Conservation (phyloP, 2,888 invertebrate genomes). For the Scelioninae gen. 1 region DNA sequence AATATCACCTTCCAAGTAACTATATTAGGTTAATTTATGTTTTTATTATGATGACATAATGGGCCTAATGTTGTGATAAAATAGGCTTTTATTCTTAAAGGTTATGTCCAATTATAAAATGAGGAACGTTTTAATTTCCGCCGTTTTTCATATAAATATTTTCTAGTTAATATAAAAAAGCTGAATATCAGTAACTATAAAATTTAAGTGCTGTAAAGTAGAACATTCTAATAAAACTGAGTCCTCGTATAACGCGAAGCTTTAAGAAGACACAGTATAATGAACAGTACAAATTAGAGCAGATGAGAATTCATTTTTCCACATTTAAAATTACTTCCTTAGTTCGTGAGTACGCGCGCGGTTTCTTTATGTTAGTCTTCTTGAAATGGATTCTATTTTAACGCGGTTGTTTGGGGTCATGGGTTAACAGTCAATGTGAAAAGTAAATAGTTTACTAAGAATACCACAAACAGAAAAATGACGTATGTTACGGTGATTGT, state of each 20-base stretch:
- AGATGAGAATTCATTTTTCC: slow-evolving; percentile 52
- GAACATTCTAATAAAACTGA: slow-evolving; percentile 43
- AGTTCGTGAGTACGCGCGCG: slow-evolving; percentile 14
- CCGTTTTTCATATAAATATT: slow-evolving; percentile 6
- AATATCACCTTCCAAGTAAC: too few relatives aligned
- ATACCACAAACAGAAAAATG: not conserved
- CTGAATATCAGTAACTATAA: slow-evolving; percentile 33
- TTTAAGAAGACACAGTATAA: slow-evolving; percentile 32
- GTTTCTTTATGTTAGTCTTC: slow-evolving; percentile 18
- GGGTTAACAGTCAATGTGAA: slow-evolving; percentile 30
- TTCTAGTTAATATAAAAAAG: not conserved
- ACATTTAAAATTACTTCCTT: slow-evolving; percentile 50
- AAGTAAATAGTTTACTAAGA: slow-evolving; percentile 33
- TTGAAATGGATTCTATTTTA: slow-evolving; percentile 31
- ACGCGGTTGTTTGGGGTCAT: slow-evolving; percentile 23
- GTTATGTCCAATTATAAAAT: too few relatives aligned
- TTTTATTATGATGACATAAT: too few relatives aligned
- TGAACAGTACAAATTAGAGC: slow-evolving; percentile 46
- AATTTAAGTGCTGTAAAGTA: slow-evolving; percentile 29
- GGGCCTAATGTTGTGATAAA: too few relatives aligned
- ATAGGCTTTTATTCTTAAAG: too few relatives aligned
- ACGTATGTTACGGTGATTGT: too few relatives aligned
- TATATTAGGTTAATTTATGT: too few relatives aligned
- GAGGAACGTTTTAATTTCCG: slow-evolving; percentile 3
- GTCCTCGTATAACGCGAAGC: slow-evolving; percentile 8